Percentiles rank a stretch among this genome's conserved stretches.
Conservation (phyloP, 2,888 invertebrate species). For the Gymnosoma rotundatum region DNA sequence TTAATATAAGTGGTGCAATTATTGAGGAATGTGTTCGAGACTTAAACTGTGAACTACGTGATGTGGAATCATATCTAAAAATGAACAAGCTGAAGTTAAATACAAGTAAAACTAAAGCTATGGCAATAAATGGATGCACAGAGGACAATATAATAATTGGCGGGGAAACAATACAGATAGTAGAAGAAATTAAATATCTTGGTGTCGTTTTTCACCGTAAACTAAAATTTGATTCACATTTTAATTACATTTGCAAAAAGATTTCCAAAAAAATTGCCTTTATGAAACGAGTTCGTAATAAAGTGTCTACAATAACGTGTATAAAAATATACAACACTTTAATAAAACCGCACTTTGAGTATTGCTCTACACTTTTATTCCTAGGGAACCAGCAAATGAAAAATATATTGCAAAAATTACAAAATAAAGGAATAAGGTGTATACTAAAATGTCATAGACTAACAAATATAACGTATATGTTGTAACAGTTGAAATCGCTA, state of each 20-base stretch:
- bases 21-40: not conserved
- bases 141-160: not conserved
- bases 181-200: slow-evolving; percentile 4
- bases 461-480: not conserved
- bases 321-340: slow-evolving; percentile 7
- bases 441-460: not conserved
- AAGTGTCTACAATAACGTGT: not conserved
- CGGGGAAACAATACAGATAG: not conserved
- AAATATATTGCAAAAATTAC: not conserved
- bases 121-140: not conserved
- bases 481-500: not conserved
- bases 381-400: not conserved
- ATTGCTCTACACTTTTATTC: slow-evolving; percentile 1
- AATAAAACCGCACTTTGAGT: slow-evolving; percentile 5
- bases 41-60: not conserved
- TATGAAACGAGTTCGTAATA: not conserved
- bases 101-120: not conserved
- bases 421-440: slow-evolving; percentile 2
- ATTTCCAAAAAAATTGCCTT: not conserved
- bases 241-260: slow-evolving; percentile 7
- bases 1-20: not conserved
- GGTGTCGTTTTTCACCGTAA: not conserved
- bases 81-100: not conserved
- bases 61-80: not conserved
- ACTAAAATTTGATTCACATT: not conserved